A percentile compares a stretch with the other conserved stretches of the same genome.
Conservation (phyloP, 2,113 vertebrate species). For the Nycticebus coucang region DNA sequence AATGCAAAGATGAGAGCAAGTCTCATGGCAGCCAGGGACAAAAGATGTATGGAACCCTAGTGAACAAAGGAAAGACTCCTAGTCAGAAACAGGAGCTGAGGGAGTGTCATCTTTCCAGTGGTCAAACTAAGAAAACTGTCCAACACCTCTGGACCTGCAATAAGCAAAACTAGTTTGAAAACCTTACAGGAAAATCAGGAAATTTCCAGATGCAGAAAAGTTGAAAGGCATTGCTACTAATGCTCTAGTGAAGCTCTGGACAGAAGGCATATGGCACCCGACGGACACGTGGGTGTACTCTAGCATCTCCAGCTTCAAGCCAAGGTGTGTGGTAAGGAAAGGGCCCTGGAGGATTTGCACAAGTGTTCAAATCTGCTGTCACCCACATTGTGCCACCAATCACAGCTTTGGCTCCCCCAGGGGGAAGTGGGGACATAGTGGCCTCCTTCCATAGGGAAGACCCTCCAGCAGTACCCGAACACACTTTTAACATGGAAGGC, state of each 20-base stretch:
- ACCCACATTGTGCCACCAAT: accelerated
- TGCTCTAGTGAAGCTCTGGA: neutral
- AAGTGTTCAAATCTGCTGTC: neutral
- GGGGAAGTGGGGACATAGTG: too few species aligned
- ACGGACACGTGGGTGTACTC: neutral
- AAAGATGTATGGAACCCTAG: neutral
- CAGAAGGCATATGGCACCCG: neutral
- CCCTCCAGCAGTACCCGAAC: too few species aligned
- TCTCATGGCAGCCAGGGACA: neutral
- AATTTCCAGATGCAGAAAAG: neutral
- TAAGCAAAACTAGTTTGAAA: neutral
- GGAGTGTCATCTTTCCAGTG: neutral
- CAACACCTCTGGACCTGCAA: neutral
- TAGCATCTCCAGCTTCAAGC: too few species aligned
- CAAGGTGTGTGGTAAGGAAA: neutral
- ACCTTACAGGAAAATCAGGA: neutral
- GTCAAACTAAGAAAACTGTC: neutral
- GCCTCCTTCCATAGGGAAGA: neutral
- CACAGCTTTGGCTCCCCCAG: neutral
- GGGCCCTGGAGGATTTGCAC: accelerated
- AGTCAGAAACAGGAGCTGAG: neutral
- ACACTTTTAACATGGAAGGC: accelerated
- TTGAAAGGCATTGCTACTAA: neutral
- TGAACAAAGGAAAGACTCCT: neutral
- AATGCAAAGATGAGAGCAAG: neutral